A percentile compares a stretch with the other conserved stretches of the same genome.
These are phyloP conservation scores for Rhogogaster chlorosoma DNA, from an alignment of 2,888 invertebrate species.

Conservation along the genomic window DNA sequence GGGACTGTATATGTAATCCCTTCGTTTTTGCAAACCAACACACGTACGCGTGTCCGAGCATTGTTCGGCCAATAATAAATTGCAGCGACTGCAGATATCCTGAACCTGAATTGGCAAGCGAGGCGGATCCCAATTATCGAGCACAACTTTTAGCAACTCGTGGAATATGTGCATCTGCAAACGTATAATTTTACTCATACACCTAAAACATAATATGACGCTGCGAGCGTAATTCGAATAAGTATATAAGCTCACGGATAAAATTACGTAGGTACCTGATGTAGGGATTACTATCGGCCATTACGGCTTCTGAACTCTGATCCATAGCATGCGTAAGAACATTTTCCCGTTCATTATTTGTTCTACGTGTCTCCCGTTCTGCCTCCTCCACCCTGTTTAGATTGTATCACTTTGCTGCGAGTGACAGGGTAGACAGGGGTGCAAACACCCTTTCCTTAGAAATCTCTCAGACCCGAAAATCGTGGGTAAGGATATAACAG, in stretches of 20 bases:
- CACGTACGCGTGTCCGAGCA: slow-evolving; percentile 23
- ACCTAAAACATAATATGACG: neutral
- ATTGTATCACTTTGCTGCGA: slow-evolving; percentile 21
- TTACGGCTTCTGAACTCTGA: slow-evolving; percentile 2
- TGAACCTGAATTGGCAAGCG: slow-evolving; percentile 33
- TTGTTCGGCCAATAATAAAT: slow-evolving; percentile 42
- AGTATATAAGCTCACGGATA: neutral
- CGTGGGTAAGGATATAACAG: neutral
- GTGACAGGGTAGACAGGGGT: slow-evolving; percentile 20
- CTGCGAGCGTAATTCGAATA: slow-evolving; percentile 10
- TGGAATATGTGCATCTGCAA: slow-evolving; percentile 17
- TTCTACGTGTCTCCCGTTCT: neutral
- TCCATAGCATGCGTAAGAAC: neutral
- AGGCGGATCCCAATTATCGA: slow-evolving; percentile 36
- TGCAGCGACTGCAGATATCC: slow-evolving; percentile 33
- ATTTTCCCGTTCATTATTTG: slow-evolving; percentile 25
- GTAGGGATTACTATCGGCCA: neutral
- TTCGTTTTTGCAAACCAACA: neutral
- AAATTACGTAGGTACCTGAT: neutral
- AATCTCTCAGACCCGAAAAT: slow-evolving; percentile 39
- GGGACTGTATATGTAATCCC: neutral
- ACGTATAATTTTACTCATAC: slow-evolving; percentile 5
- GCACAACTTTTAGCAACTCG: slow-evolving; percentile 30
- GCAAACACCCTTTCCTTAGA: slow-evolving; percentile 34
- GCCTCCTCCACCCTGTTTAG: neutral